Conservation (phyloP, 2,113 vertebrate species). For the Laticauda colubrina region DNA sequence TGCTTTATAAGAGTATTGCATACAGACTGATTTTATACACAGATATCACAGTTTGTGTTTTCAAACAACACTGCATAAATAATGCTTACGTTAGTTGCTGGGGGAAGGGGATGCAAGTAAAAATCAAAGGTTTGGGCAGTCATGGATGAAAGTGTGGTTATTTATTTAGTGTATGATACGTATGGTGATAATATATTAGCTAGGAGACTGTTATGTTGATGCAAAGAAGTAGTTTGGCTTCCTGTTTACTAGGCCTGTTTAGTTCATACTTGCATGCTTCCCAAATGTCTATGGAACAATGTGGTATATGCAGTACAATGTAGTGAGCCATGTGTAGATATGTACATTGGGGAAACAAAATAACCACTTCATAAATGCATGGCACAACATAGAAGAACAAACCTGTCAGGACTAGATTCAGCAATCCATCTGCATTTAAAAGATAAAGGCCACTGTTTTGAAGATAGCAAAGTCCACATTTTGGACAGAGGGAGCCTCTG, state of each 20-base stretch:
- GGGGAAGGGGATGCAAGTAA: neutral
- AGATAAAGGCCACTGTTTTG: no score
- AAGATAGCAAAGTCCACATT: no score
- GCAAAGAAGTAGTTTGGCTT: neutral
- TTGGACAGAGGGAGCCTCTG: no score
- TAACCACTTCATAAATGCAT: no score
- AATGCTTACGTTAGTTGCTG: neutral
- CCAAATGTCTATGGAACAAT: neutral
- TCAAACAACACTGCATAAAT: neutral
- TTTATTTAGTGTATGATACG: neutral
- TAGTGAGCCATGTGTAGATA: no score
- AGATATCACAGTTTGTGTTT: neutral
- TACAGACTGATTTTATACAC: neutral
- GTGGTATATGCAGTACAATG: no score
- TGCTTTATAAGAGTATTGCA: neutral
- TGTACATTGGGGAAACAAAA: no score
- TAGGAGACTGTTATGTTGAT: neutral
- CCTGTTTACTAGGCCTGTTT: neutral
- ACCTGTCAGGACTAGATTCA: no score
- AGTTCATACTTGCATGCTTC: neutral
- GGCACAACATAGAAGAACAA: no score
- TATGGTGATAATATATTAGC: neutral
- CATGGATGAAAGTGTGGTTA: neutral
- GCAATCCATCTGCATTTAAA: no score
- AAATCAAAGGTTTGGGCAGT: neutral